A percentile compares a stretch with the other conserved stretches of the same genome.
phyloP scores from a whole-genome alignment of 2,888 invertebrate species.

The Caenorhabditis sp. region DNA sequence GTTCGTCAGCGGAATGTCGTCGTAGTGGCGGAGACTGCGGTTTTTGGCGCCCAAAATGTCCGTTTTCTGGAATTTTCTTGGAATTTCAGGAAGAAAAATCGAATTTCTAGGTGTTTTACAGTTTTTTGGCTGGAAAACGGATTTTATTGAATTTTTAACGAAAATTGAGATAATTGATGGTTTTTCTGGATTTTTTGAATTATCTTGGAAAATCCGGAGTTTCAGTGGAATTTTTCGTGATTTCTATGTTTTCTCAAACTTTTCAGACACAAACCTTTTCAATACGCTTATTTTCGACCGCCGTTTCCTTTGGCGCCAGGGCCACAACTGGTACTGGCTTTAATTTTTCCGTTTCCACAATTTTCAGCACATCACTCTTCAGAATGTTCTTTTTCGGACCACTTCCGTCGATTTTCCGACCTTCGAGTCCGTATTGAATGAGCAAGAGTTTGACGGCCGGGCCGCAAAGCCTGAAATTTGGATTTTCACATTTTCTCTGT shows the following conservation, averaged over 20 bases:
- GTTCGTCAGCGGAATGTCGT: slow-evolving; percentile 83
- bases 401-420: slow-evolving; percentile 81
- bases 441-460: slow-evolving; percentile 84
- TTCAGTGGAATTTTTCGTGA: background rate
- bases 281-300: slow-evolving; percentile 20
- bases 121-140: background rate
- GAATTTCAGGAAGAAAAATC: background rate
- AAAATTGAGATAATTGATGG: no score
- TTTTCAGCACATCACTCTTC: slow-evolving; percentile 80
- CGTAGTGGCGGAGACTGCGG: slow-evolving; percentile 46
- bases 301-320: slow-evolving; percentile 32
- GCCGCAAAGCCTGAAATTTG: slow-evolving; percentile 83
- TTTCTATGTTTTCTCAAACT: background rate
- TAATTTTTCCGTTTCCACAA: slow-evolving; percentile 62
- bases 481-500: slow-evolving; percentile 43
- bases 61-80: slow-evolving; percentile 28
- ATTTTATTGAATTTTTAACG: background rate
- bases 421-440: slow-evolving; percentile 82
- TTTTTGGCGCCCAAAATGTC: slow-evolving; percentile 35
- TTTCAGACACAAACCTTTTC: slow-evolving; percentile 3
- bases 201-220: background rate
- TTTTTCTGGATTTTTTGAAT: slow-evolving; percentile 1
- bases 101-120: no score
- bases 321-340: slow-evolving; percentile 51
- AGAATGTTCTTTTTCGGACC: slow-evolving; percentile 83